These are phyloP conservation scores for Lophotis ruficrista DNA, from an alignment of 2,113 vertebrate genomes.

Conservation along the genomic window DNA sequence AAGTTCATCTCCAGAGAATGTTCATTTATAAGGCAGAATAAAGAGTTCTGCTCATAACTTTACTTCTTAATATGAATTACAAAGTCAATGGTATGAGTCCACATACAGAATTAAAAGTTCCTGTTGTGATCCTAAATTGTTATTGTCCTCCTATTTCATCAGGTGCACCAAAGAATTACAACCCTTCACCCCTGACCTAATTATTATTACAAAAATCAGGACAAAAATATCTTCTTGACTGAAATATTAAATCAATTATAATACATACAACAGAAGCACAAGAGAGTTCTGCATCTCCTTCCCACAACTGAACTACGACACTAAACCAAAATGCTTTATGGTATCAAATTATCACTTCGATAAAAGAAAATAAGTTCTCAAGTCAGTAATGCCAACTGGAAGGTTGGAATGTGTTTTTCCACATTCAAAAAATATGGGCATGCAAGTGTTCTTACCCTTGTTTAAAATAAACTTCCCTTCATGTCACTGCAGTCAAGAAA, in stretches of 20 bases:
- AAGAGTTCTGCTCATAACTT: neutral
- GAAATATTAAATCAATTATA: neutral
- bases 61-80: neutral
- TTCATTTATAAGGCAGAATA: neutral
- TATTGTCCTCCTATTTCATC: neutral
- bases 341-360: neutral
- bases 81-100: neutral
- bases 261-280: neutral
- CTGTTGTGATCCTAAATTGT: neutral
- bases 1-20: neutral
- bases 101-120: neutral
- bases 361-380: neutral
- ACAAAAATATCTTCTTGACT: neutral
- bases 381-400: neutral
- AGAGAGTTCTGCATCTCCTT: neutral
- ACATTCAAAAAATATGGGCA: neutral
- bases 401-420: neutral
- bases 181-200: neutral
- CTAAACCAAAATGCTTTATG: neutral
- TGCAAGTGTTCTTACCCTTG: neutral
- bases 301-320: neutral
- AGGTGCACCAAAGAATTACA: neutral
- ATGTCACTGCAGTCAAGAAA: neutral
- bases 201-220: neutral
- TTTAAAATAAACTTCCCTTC: neutral